phyloP scores from a whole-genome alignment of 2,797 vertebrate species.

The Gobio occitaniae region DNA sequence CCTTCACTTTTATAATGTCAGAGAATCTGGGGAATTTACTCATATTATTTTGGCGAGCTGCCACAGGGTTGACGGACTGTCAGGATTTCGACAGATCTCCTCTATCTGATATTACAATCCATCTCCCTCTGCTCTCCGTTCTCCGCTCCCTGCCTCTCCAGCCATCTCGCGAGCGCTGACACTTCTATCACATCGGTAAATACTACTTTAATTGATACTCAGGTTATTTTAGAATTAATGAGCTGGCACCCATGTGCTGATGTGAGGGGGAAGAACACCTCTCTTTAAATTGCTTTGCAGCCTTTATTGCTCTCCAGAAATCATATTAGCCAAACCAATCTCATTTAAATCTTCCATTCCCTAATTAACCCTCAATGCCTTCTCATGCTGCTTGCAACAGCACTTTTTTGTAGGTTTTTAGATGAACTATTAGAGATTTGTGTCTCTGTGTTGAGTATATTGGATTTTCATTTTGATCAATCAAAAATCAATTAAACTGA shows the following conservation, averaged over 20 bases:
- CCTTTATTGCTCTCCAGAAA: constrained; percentile 72
- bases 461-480: constrained; percentile 24
- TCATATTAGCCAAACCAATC: constrained; percentile 75
- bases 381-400: constrained; percentile 31
- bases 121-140: constrained; percentile 46
- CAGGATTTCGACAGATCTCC: constrained; percentile 46
- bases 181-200: constrained; percentile 73
- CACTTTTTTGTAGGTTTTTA: constrained; percentile 20
- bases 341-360: constrained; percentile 72
- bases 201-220: constrained; percentile 75
- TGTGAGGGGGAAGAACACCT: constrained; percentile 64
- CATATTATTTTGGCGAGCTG: constrained; percentile 57
- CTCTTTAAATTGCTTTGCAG: constrained; percentile 72
- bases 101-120: constrained; percentile 60
- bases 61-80: constrained; percentile 54
- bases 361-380: constrained; percentile 68
- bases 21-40: constrained; percentile 53
- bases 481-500: constrained; percentile 29
- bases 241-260: constrained; percentile 71
- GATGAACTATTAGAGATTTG: constrained; percentile 9
- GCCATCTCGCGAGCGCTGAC: constrained; percentile 53
- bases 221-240: constrained; percentile 77
- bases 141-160: constrained; percentile 17
- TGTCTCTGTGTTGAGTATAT: constrained; percentile 6
- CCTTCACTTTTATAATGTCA: constrained; percentile 57